Conservation (phyloP, 2,113 vertebrate genomes). For the Danio rerio region GRCz12tu NC_133193.1:4097501-4098000, state of each 20-base stretch:
- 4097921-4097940: not conserved
- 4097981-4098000: not conserved
- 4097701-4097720: not conserved
- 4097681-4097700: not conserved
- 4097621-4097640: not conserved
- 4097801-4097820: not conserved
- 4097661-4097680: not conserved
- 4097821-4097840: not conserved
- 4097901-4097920: not conserved
- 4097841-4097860: not conserved
- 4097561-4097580: too few species aligned
- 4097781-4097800: not conserved
- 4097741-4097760: not conserved
- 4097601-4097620: too few species aligned
- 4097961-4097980: not conserved
- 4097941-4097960: conserved; percentile 6
- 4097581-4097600: too few species aligned
- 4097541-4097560: too few species aligned
- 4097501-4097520: too few species aligned
- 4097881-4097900: not conserved
- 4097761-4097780: not conserved
- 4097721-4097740: not conserved
- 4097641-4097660: not conserved
- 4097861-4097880: not conserved
- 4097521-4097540: too few species aligned